Percentiles rank a stretch among this genome's conserved stretches.
Evolutionary conservation across 2,888 invertebrate genomes (phyloP).

Genomic region (Tholera decimalis): DNA sequence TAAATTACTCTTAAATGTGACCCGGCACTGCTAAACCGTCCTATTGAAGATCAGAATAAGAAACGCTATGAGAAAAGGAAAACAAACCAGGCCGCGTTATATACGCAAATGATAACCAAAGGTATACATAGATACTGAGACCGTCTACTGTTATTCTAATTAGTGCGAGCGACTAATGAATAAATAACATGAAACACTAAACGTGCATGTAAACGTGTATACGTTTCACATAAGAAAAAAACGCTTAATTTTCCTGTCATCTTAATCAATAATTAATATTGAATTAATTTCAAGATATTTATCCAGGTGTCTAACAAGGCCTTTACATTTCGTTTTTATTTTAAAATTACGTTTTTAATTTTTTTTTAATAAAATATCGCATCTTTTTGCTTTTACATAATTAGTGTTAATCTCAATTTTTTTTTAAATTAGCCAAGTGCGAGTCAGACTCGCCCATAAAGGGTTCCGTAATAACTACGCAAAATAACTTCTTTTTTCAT

Average conservation of each 20-base stretch:
- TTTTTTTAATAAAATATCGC: background rate
- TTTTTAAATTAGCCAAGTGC: no score
- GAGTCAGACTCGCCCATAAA: no score
- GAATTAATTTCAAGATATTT: background rate
- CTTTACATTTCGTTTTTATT: no score
- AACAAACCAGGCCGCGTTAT: no score
- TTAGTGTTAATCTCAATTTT: no score
- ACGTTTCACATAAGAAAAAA: slow-evolving; percentile 18
- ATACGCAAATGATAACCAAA: background rate
- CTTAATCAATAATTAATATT: slow-evolving; percentile 17
- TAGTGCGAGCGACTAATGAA: slow-evolving; percentile 1
- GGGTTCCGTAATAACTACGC: no score
- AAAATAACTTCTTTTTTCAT: no score
- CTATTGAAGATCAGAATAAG: no score
- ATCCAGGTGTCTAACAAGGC: slow-evolving; percentile 15
- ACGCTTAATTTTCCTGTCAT: slow-evolving; percentile 18
- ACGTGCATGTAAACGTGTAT: background rate
- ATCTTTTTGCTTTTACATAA: no score
- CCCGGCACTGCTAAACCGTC: no score
- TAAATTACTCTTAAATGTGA: no score
- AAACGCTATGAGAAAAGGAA: no score
- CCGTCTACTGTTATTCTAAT: background rate
- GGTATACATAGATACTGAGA: background rate
- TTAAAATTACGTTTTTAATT: background rate
- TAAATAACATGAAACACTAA: slow-evolving; percentile 30